Percentiles rank a stretch among this genome's conserved stretches.
phyloP scores from a whole-genome alignment of 2,888 invertebrate species.

The Cerceris rybyensis region DNA sequence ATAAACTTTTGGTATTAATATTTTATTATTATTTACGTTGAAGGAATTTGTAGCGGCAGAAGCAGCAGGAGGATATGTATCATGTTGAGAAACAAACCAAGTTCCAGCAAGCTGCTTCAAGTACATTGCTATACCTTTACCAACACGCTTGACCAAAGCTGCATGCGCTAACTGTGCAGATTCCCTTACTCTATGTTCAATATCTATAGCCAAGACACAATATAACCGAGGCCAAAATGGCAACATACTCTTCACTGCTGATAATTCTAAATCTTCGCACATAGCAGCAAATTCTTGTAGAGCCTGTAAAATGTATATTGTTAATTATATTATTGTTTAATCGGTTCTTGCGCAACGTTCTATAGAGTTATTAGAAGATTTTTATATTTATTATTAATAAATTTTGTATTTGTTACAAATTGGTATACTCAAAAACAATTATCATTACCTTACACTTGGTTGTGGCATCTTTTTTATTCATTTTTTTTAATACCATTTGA shows the following conservation, averaged over 20 bases:
- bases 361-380: background rate
- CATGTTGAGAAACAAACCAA: slow-evolving; percentile 94
- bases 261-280: slow-evolving; percentile 85
- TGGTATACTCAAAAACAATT: background rate
- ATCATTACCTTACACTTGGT: slow-evolving; percentile 91
- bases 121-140: slow-evolving; percentile 90
- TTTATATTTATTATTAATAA: background rate
- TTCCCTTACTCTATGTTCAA: slow-evolving; percentile 93
- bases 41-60: slow-evolving; percentile 88
- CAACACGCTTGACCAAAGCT: slow-evolving; percentile 86
- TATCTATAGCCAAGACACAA: slow-evolving; percentile 88
- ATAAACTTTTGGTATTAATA: background rate
- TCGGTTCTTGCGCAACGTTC: background rate
- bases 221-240: slow-evolving; percentile 94
- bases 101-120: slow-evolving; percentile 90
- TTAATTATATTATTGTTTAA: background rate
- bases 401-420: background rate
- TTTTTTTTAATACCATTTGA: slow-evolving; percentile 91
- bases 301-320: slow-evolving; percentile 83
- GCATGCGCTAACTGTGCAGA: slow-evolving; percentile 89
- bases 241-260: slow-evolving; percentile 88
- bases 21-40: slow-evolving; percentile 78
- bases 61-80: slow-evolving; percentile 93
- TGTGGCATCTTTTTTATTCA: slow-evolving; percentile 94
- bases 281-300: slow-evolving; percentile 91